These are phyloP conservation scores for Ceraclea dissimilis DNA, from an alignment of 2,888 invertebrate genomes.

Conservation along the genomic window DNA sequence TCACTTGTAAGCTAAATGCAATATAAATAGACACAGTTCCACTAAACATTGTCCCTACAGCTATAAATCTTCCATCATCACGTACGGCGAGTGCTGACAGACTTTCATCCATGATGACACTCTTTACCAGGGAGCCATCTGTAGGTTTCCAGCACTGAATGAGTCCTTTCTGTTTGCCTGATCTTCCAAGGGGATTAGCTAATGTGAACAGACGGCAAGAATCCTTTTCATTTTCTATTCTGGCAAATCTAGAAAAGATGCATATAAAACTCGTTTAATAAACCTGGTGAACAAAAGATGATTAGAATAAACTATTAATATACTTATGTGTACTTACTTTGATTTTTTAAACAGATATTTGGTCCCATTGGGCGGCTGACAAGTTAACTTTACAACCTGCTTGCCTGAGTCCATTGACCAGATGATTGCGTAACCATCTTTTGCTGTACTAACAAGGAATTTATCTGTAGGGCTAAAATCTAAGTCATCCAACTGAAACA, in stretches of 20 bases:
- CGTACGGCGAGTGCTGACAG: slow-evolving; percentile 79
- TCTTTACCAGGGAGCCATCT: slow-evolving; percentile 51
- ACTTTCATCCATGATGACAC: slow-evolving; percentile 61
- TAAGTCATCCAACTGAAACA: slow-evolving; percentile 68
- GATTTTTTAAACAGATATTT: slow-evolving; percentile 81
- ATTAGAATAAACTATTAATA: not conserved
- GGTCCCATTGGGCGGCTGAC: slow-evolving; percentile 65
- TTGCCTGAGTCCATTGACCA: slow-evolving; percentile 67
- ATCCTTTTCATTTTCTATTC: slow-evolving; percentile 59
- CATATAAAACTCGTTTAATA: not conserved
- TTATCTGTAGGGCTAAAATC: slow-evolving; percentile 80
- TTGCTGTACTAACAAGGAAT: slow-evolving; percentile 74
- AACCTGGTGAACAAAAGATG: not conserved
- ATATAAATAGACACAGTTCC: slow-evolving; percentile 87
- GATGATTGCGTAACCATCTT: slow-evolving; percentile 75
- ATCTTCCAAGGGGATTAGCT: slow-evolving; percentile 69
- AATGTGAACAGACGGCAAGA: slow-evolving; percentile 66
- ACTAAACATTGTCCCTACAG: slow-evolving; percentile 88
- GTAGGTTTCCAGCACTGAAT: slow-evolving; percentile 72
- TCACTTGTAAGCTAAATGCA: slow-evolving; percentile 83
- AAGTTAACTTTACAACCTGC: slow-evolving; percentile 61
- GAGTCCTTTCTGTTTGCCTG: slow-evolving; percentile 64
- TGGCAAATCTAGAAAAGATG: slow-evolving; percentile 51
- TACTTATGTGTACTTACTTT: slow-evolving; percentile 45
- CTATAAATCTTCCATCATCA: slow-evolving; percentile 87